A percentile compares a stretch with the other conserved stretches of the same genome.
These are phyloP conservation scores for Bostrychus sinensis DNA, from an alignment of 2,113 vertebrate genomes.

Conservation along the genomic window DNA sequence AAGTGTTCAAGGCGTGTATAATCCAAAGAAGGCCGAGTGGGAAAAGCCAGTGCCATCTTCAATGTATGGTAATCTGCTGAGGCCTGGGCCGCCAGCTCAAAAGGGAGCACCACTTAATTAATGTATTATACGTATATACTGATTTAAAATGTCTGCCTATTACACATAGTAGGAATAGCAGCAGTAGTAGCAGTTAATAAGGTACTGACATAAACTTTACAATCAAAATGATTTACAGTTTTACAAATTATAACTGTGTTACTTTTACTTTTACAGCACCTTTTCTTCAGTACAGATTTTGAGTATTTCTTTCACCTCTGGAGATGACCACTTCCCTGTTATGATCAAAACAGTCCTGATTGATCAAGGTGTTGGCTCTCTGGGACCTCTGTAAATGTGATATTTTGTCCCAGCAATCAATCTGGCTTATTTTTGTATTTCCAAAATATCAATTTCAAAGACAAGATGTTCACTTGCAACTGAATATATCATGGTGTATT, in stretches of 20 bases:
- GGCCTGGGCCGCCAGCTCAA: slow-evolving; percentile 23
- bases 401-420: neutral
- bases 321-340: too few species aligned
- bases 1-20: slow-evolving; percentile 51
- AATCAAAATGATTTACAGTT: too few species aligned
- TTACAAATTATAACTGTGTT: too few species aligned
- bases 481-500: neutral
- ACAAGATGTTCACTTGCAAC: neutral
- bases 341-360: neutral
- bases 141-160: neutral
- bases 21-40: slow-evolving; percentile 40
- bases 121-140: slow-evolving; percentile 31
- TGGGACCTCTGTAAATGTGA: neutral
- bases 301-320: too few species aligned
- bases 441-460: slow-evolving; percentile 1
- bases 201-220: too few species aligned
- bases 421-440: neutral
- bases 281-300: too few species aligned
- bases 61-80: slow-evolving; percentile 52
- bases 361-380: too few species aligned
- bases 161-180: too few species aligned
- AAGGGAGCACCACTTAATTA: slow-evolving; percentile 27
- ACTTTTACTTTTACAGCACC: too few species aligned
- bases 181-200: too few species aligned
- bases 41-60: slow-evolving; percentile 34